These are phyloP conservation scores for Odocoileus hemionus DNA, from an alignment of 2,113 vertebrate genomes.

Conservation along the genomic window DNA sequence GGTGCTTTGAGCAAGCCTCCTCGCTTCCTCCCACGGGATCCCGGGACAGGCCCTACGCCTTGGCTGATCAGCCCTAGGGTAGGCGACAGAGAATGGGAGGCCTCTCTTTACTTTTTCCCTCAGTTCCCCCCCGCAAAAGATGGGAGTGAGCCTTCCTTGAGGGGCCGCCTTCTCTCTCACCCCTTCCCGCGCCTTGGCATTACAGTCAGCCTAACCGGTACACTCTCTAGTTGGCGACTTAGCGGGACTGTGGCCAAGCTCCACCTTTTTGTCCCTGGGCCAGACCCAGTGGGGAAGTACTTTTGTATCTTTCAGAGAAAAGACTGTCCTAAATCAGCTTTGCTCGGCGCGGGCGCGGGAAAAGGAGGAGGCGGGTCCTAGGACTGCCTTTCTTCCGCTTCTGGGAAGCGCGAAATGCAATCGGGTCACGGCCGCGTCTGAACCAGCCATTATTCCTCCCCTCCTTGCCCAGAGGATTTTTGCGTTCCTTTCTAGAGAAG, in stretches of 20 bases:
- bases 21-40: neutral
- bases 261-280: neutral
- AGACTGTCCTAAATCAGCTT: neutral
- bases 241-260: neutral
- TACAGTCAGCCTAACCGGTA: neutral
- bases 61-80: neutral
- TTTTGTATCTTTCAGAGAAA: neutral
- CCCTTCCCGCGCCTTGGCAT: neutral
- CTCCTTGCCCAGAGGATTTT: neutral
- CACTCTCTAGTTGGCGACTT: neutral
- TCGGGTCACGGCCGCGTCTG: accelerated
- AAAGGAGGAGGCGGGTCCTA: neutral
- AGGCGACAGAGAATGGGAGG: neutral
- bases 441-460: accelerated
- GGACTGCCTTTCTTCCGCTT: neutral
- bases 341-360: neutral
- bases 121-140: accelerated
- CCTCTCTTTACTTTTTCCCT: neutral
- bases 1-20: neutral
- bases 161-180: neutral
- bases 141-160: neutral
- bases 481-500: neutral
- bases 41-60: neutral
- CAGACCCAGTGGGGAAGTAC: neutral
- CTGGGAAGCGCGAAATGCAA: neutral